A percentile compares a stretch with the other conserved stretches of the same genome.
Conservation (phyloP, 2,113 vertebrate genomes). For the Ptyas mucosa region DNA sequence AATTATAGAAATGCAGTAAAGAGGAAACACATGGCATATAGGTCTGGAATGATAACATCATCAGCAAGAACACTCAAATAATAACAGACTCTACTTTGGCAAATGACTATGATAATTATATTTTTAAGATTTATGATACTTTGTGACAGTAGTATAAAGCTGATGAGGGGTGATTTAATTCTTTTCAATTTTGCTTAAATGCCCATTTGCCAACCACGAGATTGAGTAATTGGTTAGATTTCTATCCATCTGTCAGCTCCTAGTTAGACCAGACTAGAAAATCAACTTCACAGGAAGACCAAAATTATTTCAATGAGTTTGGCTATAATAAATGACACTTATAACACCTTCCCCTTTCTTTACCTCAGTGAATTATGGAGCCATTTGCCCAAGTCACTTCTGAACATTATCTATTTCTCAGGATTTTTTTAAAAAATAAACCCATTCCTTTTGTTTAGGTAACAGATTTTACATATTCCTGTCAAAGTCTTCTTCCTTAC, state of each 20-base stretch:
- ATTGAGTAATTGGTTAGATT: background rate
- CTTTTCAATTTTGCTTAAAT: background rate
- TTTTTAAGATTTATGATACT: background rate
- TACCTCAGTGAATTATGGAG: background rate
- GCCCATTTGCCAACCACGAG: background rate
- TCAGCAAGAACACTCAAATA: background rate
- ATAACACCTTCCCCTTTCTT: background rate
- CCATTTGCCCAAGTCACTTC: background rate
- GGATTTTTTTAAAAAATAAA: background rate
- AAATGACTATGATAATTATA: background rate
- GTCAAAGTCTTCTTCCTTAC: background rate
- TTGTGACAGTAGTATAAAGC: background rate
- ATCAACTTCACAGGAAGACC: background rate
- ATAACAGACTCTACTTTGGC: background rate
- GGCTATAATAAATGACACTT: background rate
- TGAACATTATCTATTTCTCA: background rate
- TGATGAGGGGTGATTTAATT: background rate
- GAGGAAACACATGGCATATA: background rate
- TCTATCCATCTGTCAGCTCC: background rate
- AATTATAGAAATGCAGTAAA: background rate
- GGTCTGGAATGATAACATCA: background rate
- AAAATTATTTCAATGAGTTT: background rate
- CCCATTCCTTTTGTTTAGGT: background rate
- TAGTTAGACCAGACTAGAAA: background rate
- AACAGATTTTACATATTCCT: background rate